Percentiles rank a stretch among this genome's conserved stretches.
These are phyloP conservation scores for Papilio xuthus DNA, from an alignment of 1,140 invertebrate genomes.

Conservation along the genomic window DNA sequence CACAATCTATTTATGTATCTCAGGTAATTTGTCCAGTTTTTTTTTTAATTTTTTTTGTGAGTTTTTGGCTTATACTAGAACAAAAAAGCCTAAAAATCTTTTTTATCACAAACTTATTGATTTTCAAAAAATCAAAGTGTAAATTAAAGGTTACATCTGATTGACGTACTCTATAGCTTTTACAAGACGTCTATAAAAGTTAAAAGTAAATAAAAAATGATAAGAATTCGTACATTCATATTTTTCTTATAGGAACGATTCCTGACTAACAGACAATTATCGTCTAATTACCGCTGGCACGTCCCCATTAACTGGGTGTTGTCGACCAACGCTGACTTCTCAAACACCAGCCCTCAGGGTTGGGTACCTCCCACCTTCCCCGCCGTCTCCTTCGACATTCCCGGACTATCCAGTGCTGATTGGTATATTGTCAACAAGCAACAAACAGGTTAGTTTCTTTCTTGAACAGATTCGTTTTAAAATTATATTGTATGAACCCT, in stretches of 20 bases:
- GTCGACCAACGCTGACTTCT: conserved; percentile 61
- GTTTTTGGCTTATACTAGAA: too few relatives aligned
- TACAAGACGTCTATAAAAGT: too few relatives aligned
- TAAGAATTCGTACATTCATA: neutral
- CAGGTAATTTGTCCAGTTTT: conserved; percentile 46
- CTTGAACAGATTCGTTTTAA: conserved; percentile 28
- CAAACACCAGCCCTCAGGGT: conserved; percentile 64
- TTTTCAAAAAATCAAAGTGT: too few relatives aligned
- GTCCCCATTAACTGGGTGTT: conserved; percentile 75
- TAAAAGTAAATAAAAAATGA: too few relatives aligned
- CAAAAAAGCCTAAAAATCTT: too few relatives aligned
- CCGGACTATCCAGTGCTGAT: conserved; percentile 63
- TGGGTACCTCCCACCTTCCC: conserved; percentile 61
- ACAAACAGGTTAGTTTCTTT: conserved; percentile 80
- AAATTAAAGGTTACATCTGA: too few relatives aligned
- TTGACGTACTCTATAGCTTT: too few relatives aligned
- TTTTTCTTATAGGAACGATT: conserved; percentile 59
- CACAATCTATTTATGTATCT: conserved; percentile 56
- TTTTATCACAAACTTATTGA: too few relatives aligned
- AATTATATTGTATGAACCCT: too few relatives aligned
- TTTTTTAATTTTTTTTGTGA: conserved; percentile 11
- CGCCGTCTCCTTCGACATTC: conserved; percentile 57
- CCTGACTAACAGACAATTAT: conserved; percentile 57
- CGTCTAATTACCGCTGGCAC: conserved; percentile 64
- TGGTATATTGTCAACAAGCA: conserved; percentile 85